Evolutionary conservation across 2,888 invertebrate species (phyloP), one percentile per base, ranked within the genome.

Genomic region (Ellobium chinense): DNA sequence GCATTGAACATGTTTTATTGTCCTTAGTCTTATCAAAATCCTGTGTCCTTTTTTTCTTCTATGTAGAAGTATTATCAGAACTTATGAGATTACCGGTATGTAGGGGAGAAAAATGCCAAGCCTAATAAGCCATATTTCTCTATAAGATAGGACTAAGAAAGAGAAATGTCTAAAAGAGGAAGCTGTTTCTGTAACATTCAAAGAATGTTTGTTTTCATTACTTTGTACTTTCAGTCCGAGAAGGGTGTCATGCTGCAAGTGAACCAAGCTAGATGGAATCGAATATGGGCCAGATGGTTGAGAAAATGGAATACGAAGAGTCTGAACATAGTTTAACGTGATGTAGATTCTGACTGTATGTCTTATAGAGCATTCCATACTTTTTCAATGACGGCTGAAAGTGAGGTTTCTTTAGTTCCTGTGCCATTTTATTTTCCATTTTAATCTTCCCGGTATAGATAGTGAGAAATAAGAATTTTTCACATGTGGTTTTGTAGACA

Each of bases 221-320:
- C 58, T 72, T 72, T 72, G 58, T 72, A 72, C 72, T 72, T 72
- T 72, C 72, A 72, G 72, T 72, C 58, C 36, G 72, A 72, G 60
- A 72, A 60, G 37, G 34, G 70, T 5, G 54, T 70, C 70, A 72
- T 31, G 56, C 34, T 37, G 24, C 72, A 34, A 58, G 72, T 72
- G 72, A 60, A 27, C 36, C n/a, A 34, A 58, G 31, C 34, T 69
- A 69, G 69, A 69, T 56, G 54, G 69, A 69, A 31, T 69, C 54
- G 31, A 54, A 56, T 70, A 46, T 36, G 56, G 70, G 58, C 72
- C 56, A 14, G 56, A 72, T 34, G n/a, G n/a, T 60, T 56, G 36
- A 24, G 70, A 58, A 60, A 72, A 36, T 21, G 72, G 58, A 58
- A 60, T 56, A 34, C 54, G 34, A 34, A 56, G 21, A 29, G 56